Conservation (phyloP, 1,140 invertebrate species). For the Aphelinus certus region DNA sequence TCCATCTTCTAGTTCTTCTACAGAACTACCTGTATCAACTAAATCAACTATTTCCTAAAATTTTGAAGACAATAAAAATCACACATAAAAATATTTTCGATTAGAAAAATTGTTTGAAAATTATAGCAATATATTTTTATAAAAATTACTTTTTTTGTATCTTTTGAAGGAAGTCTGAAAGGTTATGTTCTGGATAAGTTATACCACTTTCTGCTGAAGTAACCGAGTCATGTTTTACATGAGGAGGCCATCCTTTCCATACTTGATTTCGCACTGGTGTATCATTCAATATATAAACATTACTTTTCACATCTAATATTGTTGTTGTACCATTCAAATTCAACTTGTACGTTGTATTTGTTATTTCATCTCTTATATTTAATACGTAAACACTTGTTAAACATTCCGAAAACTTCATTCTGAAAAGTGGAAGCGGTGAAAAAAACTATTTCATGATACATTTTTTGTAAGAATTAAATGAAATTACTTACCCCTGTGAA, state of each 20-base stretch:
- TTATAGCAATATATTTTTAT: slow-evolving; percentile 11
- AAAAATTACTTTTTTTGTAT: slow-evolving; percentile 68
- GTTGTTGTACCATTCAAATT: slow-evolving; percentile 82
- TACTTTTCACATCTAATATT: slow-evolving; percentile 84
- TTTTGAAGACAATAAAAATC: slow-evolving; percentile 11
- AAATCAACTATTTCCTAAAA: slow-evolving; percentile 60
- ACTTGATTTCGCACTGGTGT: slow-evolving; percentile 88
- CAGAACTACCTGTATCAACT: slow-evolving; percentile 75
- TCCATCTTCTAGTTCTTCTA: slow-evolving; percentile 85
- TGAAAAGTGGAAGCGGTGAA: slow-evolving; percentile 51
- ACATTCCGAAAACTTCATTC: slow-evolving; percentile 70
- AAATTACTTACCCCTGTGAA: slow-evolving; percentile 70
- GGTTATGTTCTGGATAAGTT: slow-evolving; percentile 74
- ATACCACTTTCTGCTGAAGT: slow-evolving; percentile 79
- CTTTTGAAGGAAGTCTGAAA: slow-evolving; percentile 69
- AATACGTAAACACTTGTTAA: slow-evolving; percentile 74
- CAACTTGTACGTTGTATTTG: slow-evolving; percentile 76
- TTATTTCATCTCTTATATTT: slow-evolving; percentile 73
- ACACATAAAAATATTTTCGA: too few relatives aligned
- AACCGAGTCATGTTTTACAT: slow-evolving; percentile 69
- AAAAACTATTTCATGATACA: slow-evolving; percentile 15
- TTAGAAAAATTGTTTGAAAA: too few relatives aligned
- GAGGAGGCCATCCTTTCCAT: slow-evolving; percentile 77
- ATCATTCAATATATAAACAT: slow-evolving; percentile 81
- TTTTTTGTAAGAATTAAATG: slow-evolving; percentile 24